A percentile compares a stretch with the other conserved stretches of the same genome.
Conservation (phyloP, 2,888 invertebrate species). For the Caenorhabditis imperialis region DNA sequence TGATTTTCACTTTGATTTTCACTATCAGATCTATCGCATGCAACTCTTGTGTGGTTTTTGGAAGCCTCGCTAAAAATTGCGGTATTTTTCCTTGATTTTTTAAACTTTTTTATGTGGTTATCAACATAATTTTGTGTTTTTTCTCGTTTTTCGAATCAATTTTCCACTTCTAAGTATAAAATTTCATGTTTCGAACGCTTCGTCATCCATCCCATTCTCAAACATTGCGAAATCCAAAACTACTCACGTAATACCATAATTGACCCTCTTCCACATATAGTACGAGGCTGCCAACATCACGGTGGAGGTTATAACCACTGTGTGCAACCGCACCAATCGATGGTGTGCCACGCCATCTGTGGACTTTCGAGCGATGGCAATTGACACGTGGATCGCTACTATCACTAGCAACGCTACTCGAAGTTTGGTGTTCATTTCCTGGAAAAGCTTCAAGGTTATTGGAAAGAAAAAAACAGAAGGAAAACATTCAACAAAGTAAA, state of each 20-base stretch:
- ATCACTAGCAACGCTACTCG: slow-evolving; percentile 16
- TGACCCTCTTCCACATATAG: slow-evolving; percentile 61
- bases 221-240: neutral
- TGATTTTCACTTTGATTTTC: neutral
- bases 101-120: neutral
- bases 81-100: neutral
- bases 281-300: slow-evolving; percentile 57
- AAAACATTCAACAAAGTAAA: too few species aligned
- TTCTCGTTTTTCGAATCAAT: neutral
- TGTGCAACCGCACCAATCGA: slow-evolving; percentile 60
- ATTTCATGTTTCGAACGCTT: too few species aligned
- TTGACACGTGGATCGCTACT: slow-evolving; percentile 20
- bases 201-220: too few species aligned
- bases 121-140: too few species aligned
- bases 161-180: neutral
- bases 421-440: slow-evolving; percentile 45
- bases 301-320: slow-evolving; percentile 51
- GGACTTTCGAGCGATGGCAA: slow-evolving; percentile 37
- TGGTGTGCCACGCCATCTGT: slow-evolving; percentile 51
- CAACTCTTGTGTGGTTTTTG: neutral
- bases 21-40: too few species aligned
- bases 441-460: slow-evolving; percentile 1
- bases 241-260: slow-evolving; percentile 50
- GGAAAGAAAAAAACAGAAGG: too few species aligned
- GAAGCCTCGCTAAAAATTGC: neutral